Evolutionary conservation across 2,113 vertebrate genomes (phyloP), one percentile per base, ranked within the genome.

Genomic region (Hippoglossus stenolepis): DNA sequence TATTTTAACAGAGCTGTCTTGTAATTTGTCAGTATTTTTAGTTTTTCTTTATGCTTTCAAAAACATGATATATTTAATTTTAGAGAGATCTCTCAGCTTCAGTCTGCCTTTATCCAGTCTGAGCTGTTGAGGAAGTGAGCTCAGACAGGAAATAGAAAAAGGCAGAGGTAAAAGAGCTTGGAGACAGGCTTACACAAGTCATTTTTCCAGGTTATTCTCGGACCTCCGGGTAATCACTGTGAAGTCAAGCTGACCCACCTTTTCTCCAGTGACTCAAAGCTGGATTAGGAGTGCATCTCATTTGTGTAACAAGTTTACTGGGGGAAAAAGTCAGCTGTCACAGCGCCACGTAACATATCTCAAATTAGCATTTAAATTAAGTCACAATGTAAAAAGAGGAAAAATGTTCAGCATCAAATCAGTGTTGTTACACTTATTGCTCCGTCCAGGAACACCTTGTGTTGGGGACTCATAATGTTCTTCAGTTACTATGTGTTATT

Each of bases 281-380:
- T 35, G 40, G 45, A 57, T 18, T 49, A 77, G 24, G 47, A 53
- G 24, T 17, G 59, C 14, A 56, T 77, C 69, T 76, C 51, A 77
- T 87, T 84, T 81, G 73, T 77, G 59, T 87, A 82, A 87, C 75
- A 71, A 74, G 65, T 78, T 69, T 67, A 68, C 45, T 53, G 21
- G 54, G 53, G 5, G 63, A 23, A 67, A 65, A 67, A 38, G 1
- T 31, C 73, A 4, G 15, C 28, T 28, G 4, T 65, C 60, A 15
- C 35, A 49, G 60, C 0, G 12, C 62, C 18, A 49, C 11, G 3
- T 17, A 80, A 82, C 76, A 77, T 63, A 68, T 49, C 13, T 31
- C 1, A 66, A 23, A 90, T 87, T 85, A 69, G 78, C 78, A 90
- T 91, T 86, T 86, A 85, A 84, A 91, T 88, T 8, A 68, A 80